Conservation (phyloP, 2,888 invertebrate genomes). For the Drosophila pseudotakahashii region DNA sequence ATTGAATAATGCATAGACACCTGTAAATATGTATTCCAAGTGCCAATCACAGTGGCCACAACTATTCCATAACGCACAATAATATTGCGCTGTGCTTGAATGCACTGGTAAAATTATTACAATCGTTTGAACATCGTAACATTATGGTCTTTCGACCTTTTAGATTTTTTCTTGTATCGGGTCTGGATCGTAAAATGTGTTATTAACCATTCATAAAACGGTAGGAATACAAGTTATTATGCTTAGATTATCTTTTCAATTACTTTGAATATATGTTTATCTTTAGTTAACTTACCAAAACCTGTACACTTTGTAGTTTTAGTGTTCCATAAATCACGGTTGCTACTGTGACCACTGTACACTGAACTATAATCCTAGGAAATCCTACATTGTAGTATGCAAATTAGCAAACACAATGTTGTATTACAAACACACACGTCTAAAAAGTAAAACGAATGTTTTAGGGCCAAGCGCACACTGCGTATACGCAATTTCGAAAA, state of each 20-base stretch:
- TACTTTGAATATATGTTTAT: not conserved
- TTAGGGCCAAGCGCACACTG: constrained; percentile 41
- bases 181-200: not conserved
- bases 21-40: constrained; percentile 16
- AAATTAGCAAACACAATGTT: constrained; percentile 52
- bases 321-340: not conserved
- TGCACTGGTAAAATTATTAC: not conserved
- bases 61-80: constrained; percentile 17
- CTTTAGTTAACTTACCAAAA: not conserved
- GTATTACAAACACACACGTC: constrained; percentile 2
- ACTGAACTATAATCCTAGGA: constrained; percentile 14
- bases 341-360: constrained; percentile 3
- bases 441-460: constrained; percentile 16
- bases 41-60: constrained; percentile 21
- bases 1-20: constrained; percentile 53
- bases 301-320: not conserved
- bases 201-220: not conserved
- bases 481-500: constrained; percentile 54
- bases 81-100: not conserved
- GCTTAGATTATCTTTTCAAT: not conserved
- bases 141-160: constrained; percentile 1
- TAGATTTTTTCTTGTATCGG: too few species aligned
- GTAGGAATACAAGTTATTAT: not conserved
- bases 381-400: constrained; percentile 45
- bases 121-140: not conserved